A percentile compares a stretch with the other conserved stretches of the same genome.
Evolutionary conservation across 2,888 invertebrate genomes (phyloP).

Genomic region (Miltochrista miniata): DNA sequence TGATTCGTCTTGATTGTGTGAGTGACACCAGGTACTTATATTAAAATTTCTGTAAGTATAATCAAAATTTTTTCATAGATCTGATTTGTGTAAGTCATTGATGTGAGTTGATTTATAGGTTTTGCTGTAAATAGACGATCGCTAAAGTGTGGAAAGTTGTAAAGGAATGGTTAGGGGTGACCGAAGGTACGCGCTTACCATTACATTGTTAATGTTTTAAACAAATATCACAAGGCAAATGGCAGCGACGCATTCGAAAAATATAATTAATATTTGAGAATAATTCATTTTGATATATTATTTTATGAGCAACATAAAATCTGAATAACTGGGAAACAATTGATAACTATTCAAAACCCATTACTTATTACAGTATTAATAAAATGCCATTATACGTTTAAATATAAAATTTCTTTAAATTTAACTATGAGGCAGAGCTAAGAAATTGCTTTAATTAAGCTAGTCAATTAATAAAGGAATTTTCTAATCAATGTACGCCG

Average conservation of each 20-base stretch:
- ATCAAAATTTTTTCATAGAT: no score
- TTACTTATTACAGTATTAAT: not conserved
- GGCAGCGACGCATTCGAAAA: constrained; percentile 5
- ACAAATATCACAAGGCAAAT: constrained; percentile 9
- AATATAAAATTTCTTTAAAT: constrained; percentile 13
- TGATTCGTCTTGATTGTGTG: no score
- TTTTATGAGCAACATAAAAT: not conserved
- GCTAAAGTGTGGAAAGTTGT: no score
- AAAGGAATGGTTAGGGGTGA: no score
- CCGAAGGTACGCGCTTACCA: no score
- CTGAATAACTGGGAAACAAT: not conserved
- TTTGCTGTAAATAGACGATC: no score
- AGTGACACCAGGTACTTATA: no score
- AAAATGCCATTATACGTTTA: not conserved
- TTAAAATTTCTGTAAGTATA: no score
- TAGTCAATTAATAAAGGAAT: constrained; percentile 76
- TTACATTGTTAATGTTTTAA: not conserved
- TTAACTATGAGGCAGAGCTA: constrained; percentile 38
- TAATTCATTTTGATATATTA: constrained; percentile 12
- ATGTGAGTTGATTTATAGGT: no score
- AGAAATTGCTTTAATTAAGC: constrained; percentile 66
- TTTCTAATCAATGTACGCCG: constrained; percentile 76
- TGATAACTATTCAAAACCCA: not conserved
- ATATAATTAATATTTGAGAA: constrained; percentile 9
- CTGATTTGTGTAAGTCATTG: no score